A percentile compares a stretch with the other conserved stretches of the same genome.
Evolutionary conservation across 2,113 vertebrate genomes (phyloP).

Genomic region (Peromyscus polionotus): DNA sequence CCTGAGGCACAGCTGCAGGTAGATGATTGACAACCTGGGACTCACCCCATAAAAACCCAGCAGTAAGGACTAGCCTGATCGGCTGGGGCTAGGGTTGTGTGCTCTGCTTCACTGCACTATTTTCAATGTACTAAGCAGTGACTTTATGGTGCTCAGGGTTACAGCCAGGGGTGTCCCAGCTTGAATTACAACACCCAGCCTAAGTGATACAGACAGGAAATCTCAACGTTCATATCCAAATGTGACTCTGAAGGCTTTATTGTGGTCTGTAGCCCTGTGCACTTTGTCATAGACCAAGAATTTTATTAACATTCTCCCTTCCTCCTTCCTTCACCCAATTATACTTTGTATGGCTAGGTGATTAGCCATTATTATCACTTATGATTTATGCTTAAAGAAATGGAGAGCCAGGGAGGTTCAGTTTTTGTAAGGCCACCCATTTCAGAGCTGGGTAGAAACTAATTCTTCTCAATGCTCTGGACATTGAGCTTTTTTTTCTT

Average conservation of each 20-base stretch:
- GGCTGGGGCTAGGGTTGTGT: fast-evolving
- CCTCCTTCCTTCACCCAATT: neutral
- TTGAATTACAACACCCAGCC: neutral
- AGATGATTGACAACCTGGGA: neutral
- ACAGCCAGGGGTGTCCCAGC: neutral
- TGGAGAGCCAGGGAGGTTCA: neutral
- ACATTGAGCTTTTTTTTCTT: constrained; percentile 7
- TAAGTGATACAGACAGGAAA: neutral
- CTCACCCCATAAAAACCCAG: neutral
- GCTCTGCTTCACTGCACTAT: neutral
- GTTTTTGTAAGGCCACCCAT: constrained; percentile 54
- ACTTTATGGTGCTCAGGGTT: neutral
- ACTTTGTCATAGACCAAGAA: neutral
- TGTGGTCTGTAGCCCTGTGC: neutral
- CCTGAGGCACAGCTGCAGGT: neutral
- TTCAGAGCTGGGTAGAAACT: constrained; percentile 28
- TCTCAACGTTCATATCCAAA: neutral
- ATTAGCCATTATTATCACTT: constrained; percentile 1
- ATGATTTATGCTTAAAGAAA: constrained; percentile 46
- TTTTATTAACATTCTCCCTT: neutral
- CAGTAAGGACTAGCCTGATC: neutral
- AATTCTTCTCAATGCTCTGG: constrained; percentile 42
- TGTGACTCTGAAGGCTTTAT: neutral
- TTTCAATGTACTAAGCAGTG: neutral
- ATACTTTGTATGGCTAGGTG: neutral